A percentile compares a stretch with the other conserved stretches of the same genome.
These are phyloP conservation scores for Ephialtes manifestator DNA, from an alignment of 2,888 invertebrate species.

Conservation along the genomic window DNA sequence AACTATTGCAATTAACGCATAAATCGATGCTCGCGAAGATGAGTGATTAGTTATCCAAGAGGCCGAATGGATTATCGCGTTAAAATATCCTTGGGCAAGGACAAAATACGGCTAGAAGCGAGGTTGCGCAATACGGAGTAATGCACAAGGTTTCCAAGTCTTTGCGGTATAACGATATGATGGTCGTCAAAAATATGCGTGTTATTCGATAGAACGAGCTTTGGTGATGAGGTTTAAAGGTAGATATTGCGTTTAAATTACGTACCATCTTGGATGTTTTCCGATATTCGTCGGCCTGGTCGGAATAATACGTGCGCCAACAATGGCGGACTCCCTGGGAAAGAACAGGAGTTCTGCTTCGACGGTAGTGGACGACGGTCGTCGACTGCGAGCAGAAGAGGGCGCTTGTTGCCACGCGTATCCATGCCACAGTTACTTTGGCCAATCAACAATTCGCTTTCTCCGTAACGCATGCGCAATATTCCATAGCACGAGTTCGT, in stretches of 20 bases:
- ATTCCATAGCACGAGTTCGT: background rate
- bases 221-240: slow-evolving; percentile 5
- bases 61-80: background rate
- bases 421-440: slow-evolving; percentile 56
- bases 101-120: slow-evolving; percentile 56
- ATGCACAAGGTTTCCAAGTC: slow-evolving; percentile 73
- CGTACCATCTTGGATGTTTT: slow-evolving; percentile 95
- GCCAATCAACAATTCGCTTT: slow-evolving; percentile 67
- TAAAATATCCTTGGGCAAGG: background rate
- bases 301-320: slow-evolving; percentile 93
- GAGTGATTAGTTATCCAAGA: background rate
- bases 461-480: slow-evolving; percentile 66
- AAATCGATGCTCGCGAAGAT: background rate
- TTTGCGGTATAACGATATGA: slow-evolving; percentile 67
- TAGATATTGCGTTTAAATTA: slow-evolving; percentile 78
- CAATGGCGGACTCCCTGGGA: slow-evolving; percentile 95
- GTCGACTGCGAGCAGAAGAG: slow-evolving; percentile 72
- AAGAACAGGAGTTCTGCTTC: slow-evolving; percentile 87
- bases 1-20: background rate
- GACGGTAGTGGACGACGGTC: slow-evolving; percentile 63
- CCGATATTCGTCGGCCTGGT: slow-evolving; percentile 91
- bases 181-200: slow-evolving; percentile 78
- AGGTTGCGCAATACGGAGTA: slow-evolving; percentile 84
- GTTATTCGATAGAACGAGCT: slow-evolving; percentile 3
- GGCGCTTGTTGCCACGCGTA: slow-evolving; percentile 72